Conservation (phyloP, 2,888 invertebrate species). For the Amorpha juglandis region DNA sequence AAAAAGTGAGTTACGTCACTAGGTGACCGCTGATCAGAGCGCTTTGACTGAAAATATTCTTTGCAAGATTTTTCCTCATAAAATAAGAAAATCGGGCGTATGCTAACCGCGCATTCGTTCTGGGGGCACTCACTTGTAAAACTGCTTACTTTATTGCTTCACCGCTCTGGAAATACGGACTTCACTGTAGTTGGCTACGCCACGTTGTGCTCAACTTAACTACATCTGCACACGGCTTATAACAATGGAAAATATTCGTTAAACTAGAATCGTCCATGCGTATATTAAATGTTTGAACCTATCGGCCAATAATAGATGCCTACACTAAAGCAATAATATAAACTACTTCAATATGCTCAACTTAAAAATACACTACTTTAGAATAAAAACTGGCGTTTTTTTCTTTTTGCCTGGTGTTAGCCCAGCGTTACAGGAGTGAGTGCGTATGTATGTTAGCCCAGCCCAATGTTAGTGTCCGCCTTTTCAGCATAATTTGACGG, state of each 20-base stretch:
- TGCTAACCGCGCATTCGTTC: slow-evolving; percentile 68
- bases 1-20: neutral
- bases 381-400: no score
- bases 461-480: no score
- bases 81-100: slow-evolving; percentile 70
- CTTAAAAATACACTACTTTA: slow-evolving; percentile 74
- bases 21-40: slow-evolving; percentile 28
- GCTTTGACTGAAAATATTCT: slow-evolving; percentile 51
- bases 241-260: slow-evolving; percentile 57
- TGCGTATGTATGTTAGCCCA: no score
- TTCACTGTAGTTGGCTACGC: slow-evolving; percentile 58
- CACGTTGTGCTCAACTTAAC: slow-evolving; percentile 47
- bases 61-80: slow-evolving; percentile 64
- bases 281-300: slow-evolving; percentile 78
- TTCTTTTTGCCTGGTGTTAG: no score
- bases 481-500: no score
- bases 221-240: slow-evolving; percentile 46
- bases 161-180: slow-evolving; percentile 65
- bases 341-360: slow-evolving; percentile 71
- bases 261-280: slow-evolving; percentile 68
- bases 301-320: slow-evolving; percentile 71
- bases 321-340: slow-evolving; percentile 71
- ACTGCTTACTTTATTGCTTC: slow-evolving; percentile 75
- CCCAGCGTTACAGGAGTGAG: no score
- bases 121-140: slow-evolving; percentile 73